These are phyloP conservation scores for Brachypteracias leptosomus DNA, from an alignment of 2,113 vertebrate species.

Conservation along the genomic window DNA sequence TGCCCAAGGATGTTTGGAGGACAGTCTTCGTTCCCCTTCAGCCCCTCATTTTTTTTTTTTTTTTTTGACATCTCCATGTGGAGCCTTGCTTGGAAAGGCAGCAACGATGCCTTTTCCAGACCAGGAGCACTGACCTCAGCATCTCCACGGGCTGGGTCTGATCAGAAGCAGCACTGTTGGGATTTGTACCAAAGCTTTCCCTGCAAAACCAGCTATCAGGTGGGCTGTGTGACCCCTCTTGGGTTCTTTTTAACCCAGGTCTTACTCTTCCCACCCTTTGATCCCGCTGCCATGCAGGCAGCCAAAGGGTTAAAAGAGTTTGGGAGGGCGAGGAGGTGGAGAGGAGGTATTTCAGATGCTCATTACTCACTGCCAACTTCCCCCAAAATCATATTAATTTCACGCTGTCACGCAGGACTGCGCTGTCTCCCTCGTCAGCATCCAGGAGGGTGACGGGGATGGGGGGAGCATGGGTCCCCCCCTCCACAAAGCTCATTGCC, in stretches of 20 bases:
- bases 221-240: accelerated
- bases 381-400: slow-evolving; percentile 68
- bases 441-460: background rate
- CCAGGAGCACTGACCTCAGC: background rate
- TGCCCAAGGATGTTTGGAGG: background rate
- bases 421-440: slow-evolving; percentile 38
- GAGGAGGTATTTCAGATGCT: slow-evolving; percentile 40
- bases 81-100: background rate
- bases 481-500: background rate
- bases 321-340: background rate
- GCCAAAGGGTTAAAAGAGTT: slow-evolving; percentile 40
- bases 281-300: background rate
- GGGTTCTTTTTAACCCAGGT: background rate
- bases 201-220: background rate
- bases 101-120: background rate
- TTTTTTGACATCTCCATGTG: background rate
- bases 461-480: background rate
- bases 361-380: slow-evolving; percentile 71
- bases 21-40: background rate
- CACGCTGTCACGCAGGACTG: slow-evolving; percentile 62
- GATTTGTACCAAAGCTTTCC: background rate
- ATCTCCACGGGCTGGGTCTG: accelerated
- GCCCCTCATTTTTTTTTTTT: background rate
- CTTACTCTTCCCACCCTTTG: background rate
- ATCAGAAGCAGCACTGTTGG: accelerated